Conservation (phyloP, 1,140 invertebrate genomes). For the Yoshiicerus persimilis region DNA sequence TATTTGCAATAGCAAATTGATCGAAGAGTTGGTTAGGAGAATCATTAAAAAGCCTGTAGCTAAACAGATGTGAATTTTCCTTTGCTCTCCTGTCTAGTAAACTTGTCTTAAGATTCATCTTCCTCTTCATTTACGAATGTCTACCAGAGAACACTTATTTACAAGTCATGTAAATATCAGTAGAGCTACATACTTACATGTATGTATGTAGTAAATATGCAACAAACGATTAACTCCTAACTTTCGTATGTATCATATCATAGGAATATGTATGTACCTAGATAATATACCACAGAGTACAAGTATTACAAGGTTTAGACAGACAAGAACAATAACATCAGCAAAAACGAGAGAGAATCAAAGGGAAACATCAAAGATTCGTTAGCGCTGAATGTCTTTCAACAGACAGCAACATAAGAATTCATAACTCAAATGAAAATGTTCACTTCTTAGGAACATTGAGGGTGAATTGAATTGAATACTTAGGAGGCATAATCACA, state of each 20-base stretch:
- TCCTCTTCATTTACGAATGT: background rate
- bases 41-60: constrained; percentile 14
- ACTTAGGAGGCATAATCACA: background rate
- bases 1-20: background rate
- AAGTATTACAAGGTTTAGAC: background rate
- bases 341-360: background rate
- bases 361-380: background rate
- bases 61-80: background rate
- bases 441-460: background rate
- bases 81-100: background rate
- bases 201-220: background rate
- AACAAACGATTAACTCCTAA: background rate
- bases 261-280: background rate
- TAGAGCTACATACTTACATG: too few relatives aligned
- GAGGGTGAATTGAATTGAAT: background rate
- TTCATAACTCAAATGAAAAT: background rate
- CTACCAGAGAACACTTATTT: background rate
- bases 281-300: background rate
- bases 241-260: background rate
- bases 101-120: background rate
- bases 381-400: background rate
- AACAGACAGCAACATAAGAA: background rate
- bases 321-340: background rate
- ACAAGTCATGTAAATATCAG: too few relatives aligned
- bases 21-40: constrained; percentile 1